These are phyloP conservation scores for Sylvilagus bachmani DNA, from an alignment of 2,113 vertebrate species.

Conservation along the genomic window DNA sequence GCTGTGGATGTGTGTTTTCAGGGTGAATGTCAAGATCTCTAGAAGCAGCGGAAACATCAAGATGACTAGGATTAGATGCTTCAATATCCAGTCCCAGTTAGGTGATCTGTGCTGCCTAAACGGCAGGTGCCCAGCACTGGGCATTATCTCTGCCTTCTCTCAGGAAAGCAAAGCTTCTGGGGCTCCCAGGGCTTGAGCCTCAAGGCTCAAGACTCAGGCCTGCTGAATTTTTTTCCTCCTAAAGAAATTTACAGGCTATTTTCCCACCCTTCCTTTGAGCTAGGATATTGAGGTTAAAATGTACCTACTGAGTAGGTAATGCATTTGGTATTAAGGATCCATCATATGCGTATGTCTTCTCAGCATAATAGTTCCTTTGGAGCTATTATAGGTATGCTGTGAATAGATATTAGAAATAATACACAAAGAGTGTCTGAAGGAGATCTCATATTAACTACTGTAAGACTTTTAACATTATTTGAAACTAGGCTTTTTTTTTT, in stretches of 20 bases:
- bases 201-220: conserved; percentile 32
- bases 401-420: conserved; percentile 80
- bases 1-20: neutral
- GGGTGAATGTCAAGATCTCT: neutral
- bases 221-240: conserved; percentile 47
- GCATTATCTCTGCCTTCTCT: neutral
- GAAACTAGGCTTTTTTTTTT: conserved; percentile 77
- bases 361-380: conserved; percentile 73
- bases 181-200: neutral
- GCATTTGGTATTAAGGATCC: conserved; percentile 49
- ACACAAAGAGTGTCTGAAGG: conserved; percentile 74
- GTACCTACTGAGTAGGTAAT: conserved; percentile 69
- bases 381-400: conserved; percentile 68
- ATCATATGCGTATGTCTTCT: conserved; percentile 14
- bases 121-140: neutral
- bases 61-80: neutral
- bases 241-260: conserved; percentile 73
- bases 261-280: conserved; percentile 62
- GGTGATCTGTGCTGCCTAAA: neutral
- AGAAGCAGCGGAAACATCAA: neutral
- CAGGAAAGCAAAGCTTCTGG: neutral
- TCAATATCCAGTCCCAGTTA: neutral
- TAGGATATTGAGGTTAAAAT: conserved; percentile 75
- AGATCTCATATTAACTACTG: conserved; percentile 76
- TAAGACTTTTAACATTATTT: conserved; percentile 79